Percentiles rank a stretch among this genome's conserved stretches.
Evolutionary conservation across 2,888 invertebrate genomes (phyloP).

Genomic region (Hylaea fasciaria): DNA sequence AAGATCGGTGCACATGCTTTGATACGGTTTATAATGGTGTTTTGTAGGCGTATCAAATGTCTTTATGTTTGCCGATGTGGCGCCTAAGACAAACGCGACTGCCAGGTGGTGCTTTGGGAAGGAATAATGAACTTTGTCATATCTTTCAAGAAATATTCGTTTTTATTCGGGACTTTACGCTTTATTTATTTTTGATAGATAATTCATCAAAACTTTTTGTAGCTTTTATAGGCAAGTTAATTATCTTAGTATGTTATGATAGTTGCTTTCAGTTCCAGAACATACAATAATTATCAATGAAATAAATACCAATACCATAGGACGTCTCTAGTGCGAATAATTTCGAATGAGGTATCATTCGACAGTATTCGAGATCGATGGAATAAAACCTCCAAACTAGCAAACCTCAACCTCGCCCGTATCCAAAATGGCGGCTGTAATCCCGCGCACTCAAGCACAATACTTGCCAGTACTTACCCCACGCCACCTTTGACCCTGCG

Average conservation of each 20-base stretch:
- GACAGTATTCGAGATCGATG: too few species aligned
- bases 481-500: conserved; percentile 79
- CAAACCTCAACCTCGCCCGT: conserved; percentile 24
- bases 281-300: too few species aligned
- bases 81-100: conserved; percentile 64
- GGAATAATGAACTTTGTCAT: conserved; percentile 14
- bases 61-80: conserved; percentile 63
- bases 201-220: too few species aligned
- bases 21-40: conserved; percentile 77
- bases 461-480: conserved; percentile 60
- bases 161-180: too few species aligned
- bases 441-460: conserved; percentile 65
- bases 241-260: too few species aligned
- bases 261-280: too few species aligned
- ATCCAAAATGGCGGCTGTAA: conserved; percentile 66
- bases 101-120: conserved; percentile 47
- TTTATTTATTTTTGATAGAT: too few species aligned
- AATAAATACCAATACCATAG: too few species aligned
- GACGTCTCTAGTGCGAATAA: too few species aligned
- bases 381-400: not conserved
- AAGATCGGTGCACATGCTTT: conserved; percentile 76
- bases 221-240: too few species aligned
- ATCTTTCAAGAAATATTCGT: not conserved
- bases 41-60: conserved; percentile 80
- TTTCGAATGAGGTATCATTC: too few species aligned